These are phyloP conservation scores for Andrena hattorfiana DNA, from an alignment of 2,888 invertebrate species.

Conservation along the genomic window DNA sequence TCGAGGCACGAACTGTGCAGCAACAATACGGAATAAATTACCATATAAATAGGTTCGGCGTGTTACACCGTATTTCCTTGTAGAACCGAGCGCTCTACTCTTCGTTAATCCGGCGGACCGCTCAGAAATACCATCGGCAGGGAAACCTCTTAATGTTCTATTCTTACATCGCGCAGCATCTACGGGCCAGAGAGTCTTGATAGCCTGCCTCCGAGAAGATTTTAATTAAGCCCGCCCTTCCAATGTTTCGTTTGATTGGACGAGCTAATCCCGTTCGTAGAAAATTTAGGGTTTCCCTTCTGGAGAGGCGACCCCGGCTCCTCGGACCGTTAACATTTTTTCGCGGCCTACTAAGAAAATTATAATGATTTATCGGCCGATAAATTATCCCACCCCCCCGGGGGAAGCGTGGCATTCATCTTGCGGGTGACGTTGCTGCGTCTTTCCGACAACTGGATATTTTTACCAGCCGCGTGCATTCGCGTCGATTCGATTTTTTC, in stretches of 20 bases:
- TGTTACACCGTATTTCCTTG: constrained; percentile 52
- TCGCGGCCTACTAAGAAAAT: constrained; percentile 52
- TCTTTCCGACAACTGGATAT: constrained; percentile 36
- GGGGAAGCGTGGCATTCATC: constrained; percentile 32
- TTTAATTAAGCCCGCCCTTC: constrained; percentile 85
- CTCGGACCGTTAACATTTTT: constrained; percentile 64
- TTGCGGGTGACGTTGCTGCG: constrained; percentile 33
- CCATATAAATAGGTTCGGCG: constrained; percentile 51
- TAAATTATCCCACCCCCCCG: constrained; percentile 46
- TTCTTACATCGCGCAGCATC: constrained; percentile 76
- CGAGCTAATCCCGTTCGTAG: constrained; percentile 79
- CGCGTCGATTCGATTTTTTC: not conserved
- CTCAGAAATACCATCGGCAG: constrained; percentile 66
- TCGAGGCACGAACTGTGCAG: constrained; percentile 11
- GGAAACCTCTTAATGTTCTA: constrained; percentile 78
- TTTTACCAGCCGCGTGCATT: constrained; percentile 36
- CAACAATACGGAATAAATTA: constrained; percentile 55
- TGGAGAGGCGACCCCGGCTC: constrained; percentile 48
- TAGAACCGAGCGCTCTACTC: constrained; percentile 40
- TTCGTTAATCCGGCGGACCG: constrained; percentile 59
- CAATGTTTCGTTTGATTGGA: constrained; percentile 84
- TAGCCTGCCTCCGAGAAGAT: constrained; percentile 79
- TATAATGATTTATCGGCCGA: constrained; percentile 57
- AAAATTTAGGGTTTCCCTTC: constrained; percentile 79
- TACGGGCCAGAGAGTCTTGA: constrained; percentile 70